A percentile compares a stretch with the other conserved stretches of the same genome.
These are phyloP conservation scores for Rhabdomys pumilio DNA, from an alignment of 2,797 vertebrate genomes.

Conservation along the genomic window DNA sequence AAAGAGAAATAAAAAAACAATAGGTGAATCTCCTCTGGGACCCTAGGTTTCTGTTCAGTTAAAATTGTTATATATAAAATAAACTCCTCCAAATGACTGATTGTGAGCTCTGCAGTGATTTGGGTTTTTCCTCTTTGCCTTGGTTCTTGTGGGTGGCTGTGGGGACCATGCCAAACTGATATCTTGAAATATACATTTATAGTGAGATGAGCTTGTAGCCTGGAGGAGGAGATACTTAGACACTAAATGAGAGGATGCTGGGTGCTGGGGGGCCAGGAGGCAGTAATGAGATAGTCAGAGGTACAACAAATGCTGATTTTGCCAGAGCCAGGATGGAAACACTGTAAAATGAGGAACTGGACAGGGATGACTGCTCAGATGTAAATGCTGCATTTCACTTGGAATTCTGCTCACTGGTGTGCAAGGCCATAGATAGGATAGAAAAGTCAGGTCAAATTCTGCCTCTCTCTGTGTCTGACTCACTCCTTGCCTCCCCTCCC, in stretches of 20 bases:
- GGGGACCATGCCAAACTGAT: slow-evolving; percentile 19
- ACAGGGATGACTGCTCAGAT: background rate
- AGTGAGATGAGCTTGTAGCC: slow-evolving; percentile 18
- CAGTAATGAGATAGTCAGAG: background rate
- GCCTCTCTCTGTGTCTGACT: background rate
- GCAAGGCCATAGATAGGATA: background rate
- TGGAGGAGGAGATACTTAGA: background rate
- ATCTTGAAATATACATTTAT: slow-evolving; percentile 46
- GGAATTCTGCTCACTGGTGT: background rate
- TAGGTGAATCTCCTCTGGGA: slow-evolving; percentile 6
- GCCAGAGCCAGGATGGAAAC: background rate
- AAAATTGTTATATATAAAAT: slow-evolving; percentile 63
- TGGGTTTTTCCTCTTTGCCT: slow-evolving; percentile 25
- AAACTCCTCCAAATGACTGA: slow-evolving; percentile 36
- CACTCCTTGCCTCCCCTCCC: background rate
- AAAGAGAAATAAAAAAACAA: background rate
- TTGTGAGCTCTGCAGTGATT: slow-evolving; percentile 36
- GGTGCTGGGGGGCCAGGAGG: background rate
- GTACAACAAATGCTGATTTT: background rate
- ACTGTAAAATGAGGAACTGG: slow-evolving; percentile 65
- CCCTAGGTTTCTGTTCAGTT: slow-evolving; percentile 59
- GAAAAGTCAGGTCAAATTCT: background rate
- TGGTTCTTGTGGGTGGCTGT: background rate
- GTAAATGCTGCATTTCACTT: background rate
- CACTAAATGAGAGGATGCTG: background rate